Percentiles rank a stretch among this genome's conserved stretches.
Evolutionary conservation across 2,888 invertebrate genomes (phyloP).

Genomic region (Ochropleura leucogaster): DNA sequence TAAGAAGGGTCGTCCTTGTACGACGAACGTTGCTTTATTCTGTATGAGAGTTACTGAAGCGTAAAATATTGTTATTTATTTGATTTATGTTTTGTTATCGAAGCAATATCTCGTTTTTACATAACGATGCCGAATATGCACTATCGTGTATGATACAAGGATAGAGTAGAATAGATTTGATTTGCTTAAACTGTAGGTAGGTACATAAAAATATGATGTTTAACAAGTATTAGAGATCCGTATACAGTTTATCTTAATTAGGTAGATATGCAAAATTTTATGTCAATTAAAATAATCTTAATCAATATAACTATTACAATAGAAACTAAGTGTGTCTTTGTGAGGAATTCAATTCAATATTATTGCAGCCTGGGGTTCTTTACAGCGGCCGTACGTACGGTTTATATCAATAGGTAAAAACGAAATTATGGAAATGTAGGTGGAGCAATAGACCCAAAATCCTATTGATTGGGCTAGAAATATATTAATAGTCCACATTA

Average conservation of each 20-base stretch:
- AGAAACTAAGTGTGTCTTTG: too few species aligned
- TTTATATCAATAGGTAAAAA: neutral
- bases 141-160: neutral
- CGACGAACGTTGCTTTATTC: conserved; percentile 29
- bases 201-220: too few species aligned
- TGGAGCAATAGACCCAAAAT: neutral
- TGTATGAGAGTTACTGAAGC: conserved; percentile 8
- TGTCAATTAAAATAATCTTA: too few species aligned
- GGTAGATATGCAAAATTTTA: too few species aligned
- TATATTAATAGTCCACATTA: neutral
- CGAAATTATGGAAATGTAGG: neutral
- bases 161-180: too few species aligned
- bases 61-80: conserved; percentile 25
- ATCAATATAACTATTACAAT: too few species aligned
- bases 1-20: conserved; percentile 34
- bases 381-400: neutral
- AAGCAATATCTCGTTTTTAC: conserved; percentile 1
- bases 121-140: conserved; percentile 3
- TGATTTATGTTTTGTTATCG: conserved; percentile 1
- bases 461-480: neutral
- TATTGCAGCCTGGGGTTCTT: neutral
- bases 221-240: too few species aligned
- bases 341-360: too few species aligned
- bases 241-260: too few species aligned
- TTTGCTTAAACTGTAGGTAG: too few species aligned